Evolutionary conservation across 2,888 invertebrate species (phyloP).

Genomic region (Octonoba sinensis): DNA sequence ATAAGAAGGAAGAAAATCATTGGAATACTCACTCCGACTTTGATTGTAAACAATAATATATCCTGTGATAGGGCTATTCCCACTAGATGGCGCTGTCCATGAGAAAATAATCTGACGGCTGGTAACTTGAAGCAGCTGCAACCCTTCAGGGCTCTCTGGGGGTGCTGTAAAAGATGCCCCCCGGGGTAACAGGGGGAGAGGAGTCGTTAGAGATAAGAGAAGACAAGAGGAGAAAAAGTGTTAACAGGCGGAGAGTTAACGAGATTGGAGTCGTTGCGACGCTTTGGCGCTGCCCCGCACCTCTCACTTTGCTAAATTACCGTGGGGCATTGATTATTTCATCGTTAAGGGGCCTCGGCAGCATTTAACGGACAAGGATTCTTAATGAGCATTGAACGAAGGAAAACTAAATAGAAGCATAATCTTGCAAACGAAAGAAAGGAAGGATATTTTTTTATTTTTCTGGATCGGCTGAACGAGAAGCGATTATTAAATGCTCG

Average conservation of each 20-base stretch:
- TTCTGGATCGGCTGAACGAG: no score
- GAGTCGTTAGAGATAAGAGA: constrained; percentile 48
- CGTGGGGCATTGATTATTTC: constrained; percentile 55
- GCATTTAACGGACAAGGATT: constrained; percentile 39
- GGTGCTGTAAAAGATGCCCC: constrained; percentile 57
- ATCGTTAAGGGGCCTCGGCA: constrained; percentile 35
- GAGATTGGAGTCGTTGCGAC: constrained; percentile 34
- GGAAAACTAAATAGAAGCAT: background rate
- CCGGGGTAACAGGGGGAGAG: constrained; percentile 13
- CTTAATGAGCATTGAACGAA: constrained; percentile 5
- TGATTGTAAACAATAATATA: constrained; percentile 70
- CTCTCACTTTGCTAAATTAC: constrained; percentile 39
- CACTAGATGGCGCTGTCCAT: constrained; percentile 71
- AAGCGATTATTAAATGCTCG: constrained; percentile 18
- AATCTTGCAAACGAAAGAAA: background rate
- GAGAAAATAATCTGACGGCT: constrained; percentile 69
- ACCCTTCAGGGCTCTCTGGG: constrained; percentile 54
- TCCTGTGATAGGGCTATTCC: constrained; percentile 70
- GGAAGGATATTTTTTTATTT: background rate
- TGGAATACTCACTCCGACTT: constrained; percentile 62
- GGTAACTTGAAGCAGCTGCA: constrained; percentile 65
- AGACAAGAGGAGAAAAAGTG: constrained; percentile 53
- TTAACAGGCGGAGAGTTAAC: constrained; percentile 40
- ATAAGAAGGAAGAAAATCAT: no score
- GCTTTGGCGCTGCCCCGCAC: constrained; percentile 1